Percentiles rank a stretch among this genome's conserved stretches.
These are phyloP conservation scores for Merodon equestris DNA, from an alignment of 2,888 invertebrate species.

Conservation along the genomic window DNA sequence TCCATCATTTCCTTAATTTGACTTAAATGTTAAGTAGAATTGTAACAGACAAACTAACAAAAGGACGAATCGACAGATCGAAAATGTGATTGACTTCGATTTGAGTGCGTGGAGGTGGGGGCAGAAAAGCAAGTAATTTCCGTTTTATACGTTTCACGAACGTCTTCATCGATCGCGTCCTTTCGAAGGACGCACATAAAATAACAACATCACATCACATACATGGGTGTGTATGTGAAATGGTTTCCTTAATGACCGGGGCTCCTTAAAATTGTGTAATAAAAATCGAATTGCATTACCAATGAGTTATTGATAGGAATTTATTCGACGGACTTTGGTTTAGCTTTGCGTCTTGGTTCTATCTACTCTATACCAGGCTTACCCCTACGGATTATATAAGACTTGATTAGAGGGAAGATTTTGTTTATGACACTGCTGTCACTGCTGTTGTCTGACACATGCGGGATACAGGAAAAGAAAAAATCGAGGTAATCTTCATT, in stretches of 20 bases:
- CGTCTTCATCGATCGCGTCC: not conserved
- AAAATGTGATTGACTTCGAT: constrained; percentile 43
- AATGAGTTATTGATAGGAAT: constrained; percentile 67
- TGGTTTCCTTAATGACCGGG: constrained; percentile 54
- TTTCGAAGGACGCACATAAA: not conserved
- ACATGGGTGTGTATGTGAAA: constrained; percentile 37
- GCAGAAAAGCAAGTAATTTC: constrained; percentile 60
- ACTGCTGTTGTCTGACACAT: not conserved
- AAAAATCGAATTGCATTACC: constrained; percentile 66
- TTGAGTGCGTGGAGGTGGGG: constrained; percentile 17
- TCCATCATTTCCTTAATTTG: constrained; percentile 54
- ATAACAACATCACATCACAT: constrained; percentile 12
- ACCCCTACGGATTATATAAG: constrained; percentile 41
- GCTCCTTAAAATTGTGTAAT: constrained; percentile 57
- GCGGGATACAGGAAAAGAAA: constrained; percentile 23
- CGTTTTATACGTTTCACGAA: constrained; percentile 26
- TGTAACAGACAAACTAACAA: constrained; percentile 17
- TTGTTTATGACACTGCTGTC: constrained; percentile 51
- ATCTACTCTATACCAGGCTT: constrained; percentile 16
- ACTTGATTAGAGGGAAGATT: constrained; percentile 66
- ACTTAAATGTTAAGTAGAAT: constrained; percentile 42
- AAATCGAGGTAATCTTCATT: constrained; percentile 42
- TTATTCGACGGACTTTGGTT: constrained; percentile 57
- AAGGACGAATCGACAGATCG: not conserved
- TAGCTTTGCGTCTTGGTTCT: constrained; percentile 3